A percentile compares a stretch with the other conserved stretches of the same genome.
phyloP scores from a whole-genome alignment of 2,113 vertebrate species.

The Hippocampus abdominalis region DNA sequence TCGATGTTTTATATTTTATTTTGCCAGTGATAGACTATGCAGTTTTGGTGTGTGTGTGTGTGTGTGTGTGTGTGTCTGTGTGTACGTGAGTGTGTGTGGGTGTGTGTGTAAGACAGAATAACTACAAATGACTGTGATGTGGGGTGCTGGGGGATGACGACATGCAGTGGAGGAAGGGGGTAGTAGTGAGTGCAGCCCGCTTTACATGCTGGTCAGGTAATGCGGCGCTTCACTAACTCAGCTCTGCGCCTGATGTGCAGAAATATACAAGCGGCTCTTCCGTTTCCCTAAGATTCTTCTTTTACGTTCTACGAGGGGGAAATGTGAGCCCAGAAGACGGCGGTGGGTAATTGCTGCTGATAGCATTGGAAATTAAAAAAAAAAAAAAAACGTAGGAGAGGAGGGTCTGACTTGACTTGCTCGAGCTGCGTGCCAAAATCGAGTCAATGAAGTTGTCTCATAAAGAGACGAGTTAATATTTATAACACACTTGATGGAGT shows the following conservation, averaged over 20 bases:
- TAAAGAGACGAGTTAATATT: conserved; percentile 52
- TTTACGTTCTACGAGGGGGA: not conserved
- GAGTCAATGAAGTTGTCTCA: conserved; percentile 43
- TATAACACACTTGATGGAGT: conserved; percentile 10
- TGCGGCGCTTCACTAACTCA: conserved; percentile 44
- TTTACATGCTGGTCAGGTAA: conserved; percentile 77
- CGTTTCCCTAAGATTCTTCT: not conserved
- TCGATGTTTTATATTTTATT: not conserved
- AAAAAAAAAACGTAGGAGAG: not conserved
- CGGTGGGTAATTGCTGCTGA: not conserved
- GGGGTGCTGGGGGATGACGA: conserved; percentile 51
- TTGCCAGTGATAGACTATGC: not conserved
- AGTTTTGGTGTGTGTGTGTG: not conserved
- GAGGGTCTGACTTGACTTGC: conserved; percentile 6
- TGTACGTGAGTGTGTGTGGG: not conserved
- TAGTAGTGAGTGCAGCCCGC: conserved; percentile 48
- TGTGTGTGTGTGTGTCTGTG: not conserved
- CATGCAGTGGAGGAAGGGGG: conserved; percentile 61
- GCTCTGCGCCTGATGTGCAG: conserved; percentile 42
- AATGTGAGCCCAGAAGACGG: not conserved
- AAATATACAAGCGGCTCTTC: not conserved
- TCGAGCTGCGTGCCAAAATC: conserved; percentile 28
- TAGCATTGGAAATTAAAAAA: not conserved
- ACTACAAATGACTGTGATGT: conserved; percentile 38
- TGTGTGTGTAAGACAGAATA: not conserved